phyloP scores from a whole-genome alignment of 2,888 invertebrate species.

The Zygaena filipendulae region DNA sequence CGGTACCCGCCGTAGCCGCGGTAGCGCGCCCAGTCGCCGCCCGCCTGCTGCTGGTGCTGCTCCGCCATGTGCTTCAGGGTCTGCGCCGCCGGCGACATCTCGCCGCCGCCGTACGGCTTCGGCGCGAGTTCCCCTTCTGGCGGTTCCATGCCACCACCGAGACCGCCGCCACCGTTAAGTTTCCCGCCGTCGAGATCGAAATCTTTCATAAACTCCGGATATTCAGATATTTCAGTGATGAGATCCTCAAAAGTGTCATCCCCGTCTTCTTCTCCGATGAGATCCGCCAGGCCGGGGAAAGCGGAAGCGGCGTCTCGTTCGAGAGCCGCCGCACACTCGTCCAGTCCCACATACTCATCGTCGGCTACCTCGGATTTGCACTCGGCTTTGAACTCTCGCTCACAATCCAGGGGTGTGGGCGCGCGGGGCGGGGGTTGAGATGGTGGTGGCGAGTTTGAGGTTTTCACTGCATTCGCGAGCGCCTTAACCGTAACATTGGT shows the following conservation, averaged over 20 bases:
- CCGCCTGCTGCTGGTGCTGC: constrained; percentile 85
- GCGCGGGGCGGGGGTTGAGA: constrained; percentile 67
- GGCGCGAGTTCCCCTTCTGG: constrained; percentile 57
- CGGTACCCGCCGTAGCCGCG: constrained; percentile 65
- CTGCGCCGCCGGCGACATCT: constrained; percentile 92
- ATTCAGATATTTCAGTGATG: constrained; percentile 87
- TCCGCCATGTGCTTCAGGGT: constrained; percentile 97
- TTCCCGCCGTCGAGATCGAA: constrained; percentile 73
- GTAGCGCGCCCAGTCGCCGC: constrained; percentile 68
- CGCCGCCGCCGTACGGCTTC: constrained; percentile 73
- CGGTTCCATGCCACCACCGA: constrained; percentile 45
- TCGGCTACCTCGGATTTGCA: constrained; percentile 84
- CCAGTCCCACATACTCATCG: constrained; percentile 87
- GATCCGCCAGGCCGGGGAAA: constrained; percentile 82
- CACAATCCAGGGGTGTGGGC: constrained; percentile 84
- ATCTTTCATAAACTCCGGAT: constrained; percentile 85
- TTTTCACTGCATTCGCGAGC: constrained; percentile 59
- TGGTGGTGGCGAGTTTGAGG: constrained; percentile 50
- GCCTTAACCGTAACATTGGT: constrained; percentile 92
- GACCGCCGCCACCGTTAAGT: constrained; percentile 33
- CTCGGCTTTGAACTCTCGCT: constrained; percentile 81
- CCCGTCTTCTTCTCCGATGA: constrained; percentile 86
- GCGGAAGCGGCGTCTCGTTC: constrained; percentile 85
- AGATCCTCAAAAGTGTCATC: constrained; percentile 88
- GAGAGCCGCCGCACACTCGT: constrained; percentile 85